These are phyloP conservation scores for Cacoxenus indagator DNA, from an alignment of 2,888 invertebrate genomes.

Conservation along the genomic window DNA sequence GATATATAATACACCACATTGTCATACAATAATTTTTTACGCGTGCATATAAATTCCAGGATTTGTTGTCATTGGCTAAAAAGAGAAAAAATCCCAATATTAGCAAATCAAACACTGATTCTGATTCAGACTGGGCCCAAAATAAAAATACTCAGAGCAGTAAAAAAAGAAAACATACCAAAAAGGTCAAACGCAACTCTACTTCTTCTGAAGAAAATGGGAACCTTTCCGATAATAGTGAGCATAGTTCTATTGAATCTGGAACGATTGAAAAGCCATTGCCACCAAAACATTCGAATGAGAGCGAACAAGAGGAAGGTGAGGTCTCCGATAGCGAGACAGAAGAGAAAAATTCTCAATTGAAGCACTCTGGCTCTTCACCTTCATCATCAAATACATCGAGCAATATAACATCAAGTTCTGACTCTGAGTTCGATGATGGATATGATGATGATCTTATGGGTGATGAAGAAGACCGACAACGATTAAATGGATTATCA, in stretches of 20 bases:
- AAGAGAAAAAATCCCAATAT: slow-evolving; percentile 76
- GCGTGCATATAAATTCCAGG: slow-evolving; percentile 72
- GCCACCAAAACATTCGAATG: slow-evolving; percentile 19
- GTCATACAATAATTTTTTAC: background rate
- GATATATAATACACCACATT: background rate
- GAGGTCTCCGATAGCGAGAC: slow-evolving; percentile 82
- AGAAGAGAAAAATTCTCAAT: slow-evolving; percentile 68
- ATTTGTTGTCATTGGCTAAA: slow-evolving; percentile 84
- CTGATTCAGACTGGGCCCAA: slow-evolving; percentile 73
- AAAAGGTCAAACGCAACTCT: slow-evolving; percentile 58
- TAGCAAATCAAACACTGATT: slow-evolving; percentile 71
- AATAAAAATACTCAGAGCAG: slow-evolving; percentile 65
- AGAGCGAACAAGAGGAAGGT: slow-evolving; percentile 84
- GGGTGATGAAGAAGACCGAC: slow-evolving; percentile 96
- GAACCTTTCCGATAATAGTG: slow-evolving; percentile 59
- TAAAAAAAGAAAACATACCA: slow-evolving; percentile 70
- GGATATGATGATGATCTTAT: slow-evolving; percentile 97
- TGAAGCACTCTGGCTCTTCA: slow-evolving; percentile 30
- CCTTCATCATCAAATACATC: slow-evolving; percentile 54
- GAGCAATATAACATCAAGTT: slow-evolving; percentile 70
- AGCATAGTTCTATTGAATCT: slow-evolving; percentile 49
- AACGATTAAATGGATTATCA: slow-evolving; percentile 89
- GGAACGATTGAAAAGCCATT: slow-evolving; percentile 63
- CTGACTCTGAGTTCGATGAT: slow-evolving; percentile 93
- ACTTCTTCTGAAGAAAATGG: slow-evolving; percentile 69